Evolutionary conservation across 2,888 invertebrate species (phyloP), one percentile per base, ranked within the genome.

Genomic region (Trichopoda pennipes): DNA sequence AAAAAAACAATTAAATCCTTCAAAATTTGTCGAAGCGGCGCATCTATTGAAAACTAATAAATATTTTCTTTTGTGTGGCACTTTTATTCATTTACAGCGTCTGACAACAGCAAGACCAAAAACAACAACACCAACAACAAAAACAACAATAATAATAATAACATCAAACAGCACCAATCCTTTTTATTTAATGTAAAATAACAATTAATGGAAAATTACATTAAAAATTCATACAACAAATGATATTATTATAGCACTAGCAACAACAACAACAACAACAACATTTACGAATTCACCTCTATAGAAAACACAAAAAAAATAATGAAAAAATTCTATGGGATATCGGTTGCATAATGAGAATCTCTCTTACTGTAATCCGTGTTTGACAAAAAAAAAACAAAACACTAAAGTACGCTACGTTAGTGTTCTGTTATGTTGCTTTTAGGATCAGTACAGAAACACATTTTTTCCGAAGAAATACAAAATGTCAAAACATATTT

Each of bases 171-270:
- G 16, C 28, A 1, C 10, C 58, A 60, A 77, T 55, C 56, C 70
- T 70, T 70, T 63, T 70, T 58, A 9, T 56, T 32, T 7, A 63
- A 77, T 49, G n/a, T 17, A 32, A 47, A 56, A 28, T 3, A 16
- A 51, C 38, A 64, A 56, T 70, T 70, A 64, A 77, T 56, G 55
- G 70, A 66, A 66, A 78, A 72, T 78, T 72, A 78, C 44, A 72
- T 78, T 66, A 51, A 78, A 78, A 60, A 66, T 72, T 42, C 51
- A 42, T 51, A 38, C 44, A 49, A 75, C 44, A 58, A 61, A 47
- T 61, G 12, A 53, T 61, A 53, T 68, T 69, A 64, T 38, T 12
- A 19, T 51, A 58, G 51, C 32, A 51, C 42, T 28, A 49, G 21
- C 23, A 47, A 4, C 6, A 38, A 32, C 23, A 69, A 23, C 7